phyloP scores from a whole-genome alignment of 2,888 invertebrate genomes.

The Conus canariensis region DNA sequence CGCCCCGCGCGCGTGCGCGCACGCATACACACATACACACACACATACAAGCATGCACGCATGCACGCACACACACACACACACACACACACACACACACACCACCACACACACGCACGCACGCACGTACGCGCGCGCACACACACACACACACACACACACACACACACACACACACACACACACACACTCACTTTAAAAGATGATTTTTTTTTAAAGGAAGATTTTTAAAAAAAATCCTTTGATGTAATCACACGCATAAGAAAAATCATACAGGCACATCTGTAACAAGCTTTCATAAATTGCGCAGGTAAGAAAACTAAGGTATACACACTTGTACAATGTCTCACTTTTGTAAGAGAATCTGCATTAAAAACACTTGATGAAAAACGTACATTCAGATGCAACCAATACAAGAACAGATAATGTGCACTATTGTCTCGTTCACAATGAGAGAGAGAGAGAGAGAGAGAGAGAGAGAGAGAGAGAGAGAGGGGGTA shows the following conservation, averaged over 20 bases:
- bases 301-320: not conserved
- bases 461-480: conserved; percentile 35
- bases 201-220: too few species aligned
- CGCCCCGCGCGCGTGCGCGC: not conserved
- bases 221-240: not conserved
- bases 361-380: too few species aligned
- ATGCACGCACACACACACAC: not conserved
- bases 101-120: too few species aligned
- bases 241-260: not conserved
- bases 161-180: not conserved
- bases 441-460: not conserved
- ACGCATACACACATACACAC: not conserved
- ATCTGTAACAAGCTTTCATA: not conserved
- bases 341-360: not conserved
- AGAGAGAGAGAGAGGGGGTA: too few species aligned
- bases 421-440: too few species aligned
- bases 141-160: not conserved
- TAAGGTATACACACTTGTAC: not conserved
- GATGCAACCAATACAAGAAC: not conserved
- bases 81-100: not conserved
- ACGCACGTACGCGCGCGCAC: not conserved
- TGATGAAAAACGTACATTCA: not conserved
- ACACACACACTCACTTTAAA: not conserved
- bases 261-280: not conserved
- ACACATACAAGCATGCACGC: too few species aligned